phyloP scores from a whole-genome alignment of 1,140 invertebrate species.

The Samia ricini region DNA sequence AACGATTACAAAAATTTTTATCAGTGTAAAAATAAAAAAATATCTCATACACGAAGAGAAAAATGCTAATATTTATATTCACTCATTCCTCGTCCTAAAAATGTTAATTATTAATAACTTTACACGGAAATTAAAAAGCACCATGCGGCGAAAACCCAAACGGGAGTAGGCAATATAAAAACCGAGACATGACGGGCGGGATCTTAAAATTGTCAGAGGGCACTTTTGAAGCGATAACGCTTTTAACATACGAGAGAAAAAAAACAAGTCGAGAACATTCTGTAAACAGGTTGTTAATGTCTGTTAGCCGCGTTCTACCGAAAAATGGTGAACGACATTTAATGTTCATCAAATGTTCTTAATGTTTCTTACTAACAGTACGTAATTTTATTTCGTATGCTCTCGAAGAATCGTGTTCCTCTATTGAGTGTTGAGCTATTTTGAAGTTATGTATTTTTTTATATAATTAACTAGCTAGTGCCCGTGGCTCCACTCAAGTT shows the following conservation, averaged over 20 bases:
- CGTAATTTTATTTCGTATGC: slow-evolving; percentile 17
- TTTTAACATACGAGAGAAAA: slow-evolving; percentile 48
- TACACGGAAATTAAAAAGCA: slow-evolving; percentile 51
- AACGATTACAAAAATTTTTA: background rate
- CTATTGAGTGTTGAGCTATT: too few relatives aligned
- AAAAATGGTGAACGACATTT: slow-evolving; percentile 30
- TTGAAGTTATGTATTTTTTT: too few relatives aligned
- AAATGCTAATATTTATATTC: background rate
- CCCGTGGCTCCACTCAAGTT: too few relatives aligned
- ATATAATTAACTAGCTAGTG: too few relatives aligned
- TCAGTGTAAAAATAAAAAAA: background rate
- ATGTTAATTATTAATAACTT: slow-evolving; percentile 59
- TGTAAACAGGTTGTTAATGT: slow-evolving; percentile 71
- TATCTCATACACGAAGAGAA: background rate
- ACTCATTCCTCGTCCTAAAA: background rate
- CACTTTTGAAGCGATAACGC: slow-evolving; percentile 64
- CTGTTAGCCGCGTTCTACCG: slow-evolving; percentile 25
- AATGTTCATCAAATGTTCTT: slow-evolving; percentile 19
- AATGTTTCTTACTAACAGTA: background rate
- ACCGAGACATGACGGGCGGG: slow-evolving; percentile 42
- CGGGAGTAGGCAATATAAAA: slow-evolving; percentile 35
- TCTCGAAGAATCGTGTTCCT: too few relatives aligned
- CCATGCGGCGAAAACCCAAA: slow-evolving; percentile 32
- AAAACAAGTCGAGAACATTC: slow-evolving; percentile 57
- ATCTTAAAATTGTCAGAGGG: slow-evolving; percentile 63